Evolutionary conservation across 2,888 invertebrate species (phyloP).

Genomic region (Ophraella communa): DNA sequence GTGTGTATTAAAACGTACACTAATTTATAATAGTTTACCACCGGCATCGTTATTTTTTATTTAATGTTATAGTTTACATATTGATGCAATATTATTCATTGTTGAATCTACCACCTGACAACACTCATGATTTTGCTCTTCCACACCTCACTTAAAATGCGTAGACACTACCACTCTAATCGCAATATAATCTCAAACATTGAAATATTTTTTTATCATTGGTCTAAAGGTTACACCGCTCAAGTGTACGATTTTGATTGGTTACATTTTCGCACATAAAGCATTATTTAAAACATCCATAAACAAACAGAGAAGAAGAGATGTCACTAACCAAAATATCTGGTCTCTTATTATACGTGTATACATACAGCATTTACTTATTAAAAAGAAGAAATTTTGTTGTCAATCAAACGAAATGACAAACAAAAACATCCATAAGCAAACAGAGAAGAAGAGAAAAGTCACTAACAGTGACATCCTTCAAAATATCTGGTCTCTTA

Average conservation of each 20-base stretch:
- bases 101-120: constrained; percentile 12
- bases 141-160: neutral
- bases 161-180: too few species aligned
- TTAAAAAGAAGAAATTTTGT: too few species aligned
- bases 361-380: too few species aligned
- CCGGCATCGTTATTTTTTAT: constrained; percentile 4
- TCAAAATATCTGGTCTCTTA: too few species aligned
- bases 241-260: constrained; percentile 14
- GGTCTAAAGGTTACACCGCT: neutral
- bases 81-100: neutral
- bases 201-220: neutral
- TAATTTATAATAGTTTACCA: constrained; percentile 28
- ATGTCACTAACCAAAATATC: neutral
- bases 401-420: too few species aligned
- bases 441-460: too few species aligned
- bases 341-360: too few species aligned
- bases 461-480: too few species aligned
- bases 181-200: neutral
- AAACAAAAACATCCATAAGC: too few species aligned
- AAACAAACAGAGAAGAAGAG: neutral
- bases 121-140: constrained; percentile 12
- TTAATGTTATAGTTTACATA: constrained; percentile 1
- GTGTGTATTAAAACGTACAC: constrained; percentile 42
- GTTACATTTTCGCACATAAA: neutral
- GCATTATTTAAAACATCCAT: neutral